These are phyloP conservation scores for Atrichornis clamosus DNA, from an alignment of 2,113 vertebrate species.

Conservation along the genomic window DNA sequence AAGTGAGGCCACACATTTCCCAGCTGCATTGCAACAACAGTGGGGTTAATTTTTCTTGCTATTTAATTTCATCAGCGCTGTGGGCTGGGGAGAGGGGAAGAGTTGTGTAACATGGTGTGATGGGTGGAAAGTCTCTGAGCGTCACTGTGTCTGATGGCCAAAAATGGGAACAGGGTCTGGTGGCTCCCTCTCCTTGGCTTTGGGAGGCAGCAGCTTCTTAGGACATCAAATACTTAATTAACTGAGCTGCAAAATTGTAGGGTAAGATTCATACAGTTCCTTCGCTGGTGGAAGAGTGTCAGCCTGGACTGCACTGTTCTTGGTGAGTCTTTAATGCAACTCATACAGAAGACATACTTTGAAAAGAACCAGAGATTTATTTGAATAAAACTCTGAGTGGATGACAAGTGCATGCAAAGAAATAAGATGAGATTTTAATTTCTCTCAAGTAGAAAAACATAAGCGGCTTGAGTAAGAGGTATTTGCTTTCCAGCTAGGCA, in stretches of 20 bases:
- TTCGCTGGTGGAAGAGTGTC: constrained; percentile 5
- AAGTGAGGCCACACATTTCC: not conserved
- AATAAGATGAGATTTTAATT: constrained; percentile 15
- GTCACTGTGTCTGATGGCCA: not conserved
- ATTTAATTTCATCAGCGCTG: not conserved
- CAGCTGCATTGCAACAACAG: not conserved
- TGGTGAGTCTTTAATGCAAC: constrained; percentile 41
- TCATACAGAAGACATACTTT: not conserved
- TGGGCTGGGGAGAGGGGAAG: not conserved
- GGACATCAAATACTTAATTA: constrained; percentile 21
- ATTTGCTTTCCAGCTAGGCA: constrained; percentile 22
- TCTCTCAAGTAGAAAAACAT: constrained; percentile 6
- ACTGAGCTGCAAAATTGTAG: not conserved
- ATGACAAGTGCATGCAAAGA: constrained; percentile 33
- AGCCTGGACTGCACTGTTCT: not conserved
- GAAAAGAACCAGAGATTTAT: constrained; percentile 16
- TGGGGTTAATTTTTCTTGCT: constrained; percentile 1
- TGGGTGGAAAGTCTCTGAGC: not conserved
- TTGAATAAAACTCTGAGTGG: constrained; percentile 9
- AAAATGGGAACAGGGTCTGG: not conserved
- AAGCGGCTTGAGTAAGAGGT: not conserved
- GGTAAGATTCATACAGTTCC: not conserved
- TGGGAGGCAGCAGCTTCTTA: constrained; percentile 3
- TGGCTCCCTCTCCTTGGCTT: not conserved
- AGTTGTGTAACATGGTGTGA: not conserved